Conservation (phyloP, 2,888 invertebrate species). For the Mimas tiliae region DNA sequence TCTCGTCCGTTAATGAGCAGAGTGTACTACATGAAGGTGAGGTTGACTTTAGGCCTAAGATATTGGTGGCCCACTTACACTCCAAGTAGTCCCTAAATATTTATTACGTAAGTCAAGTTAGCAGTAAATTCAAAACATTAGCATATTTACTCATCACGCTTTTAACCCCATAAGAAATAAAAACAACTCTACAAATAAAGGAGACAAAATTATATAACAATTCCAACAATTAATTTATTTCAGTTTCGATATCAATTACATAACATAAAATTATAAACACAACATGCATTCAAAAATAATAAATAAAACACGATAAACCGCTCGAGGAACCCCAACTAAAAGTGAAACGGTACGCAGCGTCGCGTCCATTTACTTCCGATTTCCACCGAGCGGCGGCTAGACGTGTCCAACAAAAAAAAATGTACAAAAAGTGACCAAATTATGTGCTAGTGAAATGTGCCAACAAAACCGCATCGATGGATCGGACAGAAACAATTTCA, state of each 20-base stretch:
- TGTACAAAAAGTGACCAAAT: conserved; percentile 36
- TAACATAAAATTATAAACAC: background rate
- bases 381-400: conserved; percentile 61
- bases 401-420: conserved; percentile 53
- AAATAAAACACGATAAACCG: conserved; percentile 7
- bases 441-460: conserved; percentile 60
- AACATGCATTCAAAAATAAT: background rate
- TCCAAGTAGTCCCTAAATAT: background rate
- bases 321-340: conserved; percentile 51
- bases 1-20: too few relatives aligned
- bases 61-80: too few relatives aligned
- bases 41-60: too few relatives aligned
- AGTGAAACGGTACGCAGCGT: conserved; percentile 72
- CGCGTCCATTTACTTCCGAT: conserved; percentile 72
- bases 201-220: too few relatives aligned
- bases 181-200: background rate
- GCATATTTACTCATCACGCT: conserved; percentile 14
- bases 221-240: background rate
- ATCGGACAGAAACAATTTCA: conserved; percentile 60
- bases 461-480: conserved; percentile 54
- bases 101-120: background rate
- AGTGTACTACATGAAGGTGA: too few relatives aligned
- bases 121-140: background rate
- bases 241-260: conserved; percentile 5
- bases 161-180: background rate